Evolutionary conservation across 2,797 vertebrate genomes (phyloP), one percentile per base, ranked within the genome.

Genomic region (Sebastes melanostomus): DNA sequence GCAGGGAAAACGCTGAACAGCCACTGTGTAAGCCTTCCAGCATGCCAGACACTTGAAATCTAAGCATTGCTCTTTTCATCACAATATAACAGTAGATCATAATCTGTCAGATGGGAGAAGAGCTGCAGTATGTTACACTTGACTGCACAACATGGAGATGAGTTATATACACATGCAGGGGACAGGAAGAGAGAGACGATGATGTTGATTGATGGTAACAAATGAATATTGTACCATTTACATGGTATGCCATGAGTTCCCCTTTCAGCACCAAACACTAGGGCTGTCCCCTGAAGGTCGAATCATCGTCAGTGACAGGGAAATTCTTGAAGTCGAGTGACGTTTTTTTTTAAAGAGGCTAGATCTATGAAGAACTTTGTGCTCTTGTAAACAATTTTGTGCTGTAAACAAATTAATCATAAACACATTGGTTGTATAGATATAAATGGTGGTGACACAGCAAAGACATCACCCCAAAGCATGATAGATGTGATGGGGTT

Each of bases 1-100:
- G 30, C 60, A 70, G 85, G 78, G 80, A 80, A 91, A 90, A 80
- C 63, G 83, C 85, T 89, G 86, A 92, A 78, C 84, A 89, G 87
- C 78, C 83, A 82, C 68, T 78, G 84, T 81, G 77, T 46, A 79
- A 86, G 74, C 82, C 82, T 77, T 88, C 59, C 80, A 77, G 89
- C 77, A 74, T 54, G 80, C 80, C 89, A 84, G 80, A 82, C 68
- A 84, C 72, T 78, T 68, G 76, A 87, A 91, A 92, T 94, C 85
- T 74, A 88, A 88, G 89, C 90, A 82, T 72, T 77, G 87, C 82
- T 86, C 83, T 90, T 92, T 85, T 91, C 88, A 88, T 85, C 88
- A 79, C 86, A 87, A 70, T 77, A 78, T 65, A 89, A 84, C 78
- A 80, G 79, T 72, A 83, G 80, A 91, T 91, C 86, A 81, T 79